Evolutionary conservation across 2,888 invertebrate genomes (phyloP).

Genomic region (Syritta pipiens): DNA sequence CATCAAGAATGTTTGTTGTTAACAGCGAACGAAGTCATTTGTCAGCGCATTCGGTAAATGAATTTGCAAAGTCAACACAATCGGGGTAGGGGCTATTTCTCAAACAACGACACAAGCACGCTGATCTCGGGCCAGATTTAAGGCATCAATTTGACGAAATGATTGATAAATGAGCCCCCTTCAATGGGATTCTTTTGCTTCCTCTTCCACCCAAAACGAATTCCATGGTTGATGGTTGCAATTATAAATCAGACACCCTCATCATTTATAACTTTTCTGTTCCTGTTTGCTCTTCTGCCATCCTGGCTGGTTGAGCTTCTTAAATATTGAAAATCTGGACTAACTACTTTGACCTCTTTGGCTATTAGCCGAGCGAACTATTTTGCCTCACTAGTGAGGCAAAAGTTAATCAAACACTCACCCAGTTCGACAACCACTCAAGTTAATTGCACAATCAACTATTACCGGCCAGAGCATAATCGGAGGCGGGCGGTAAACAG

Average conservation of each 20-base stretch:
- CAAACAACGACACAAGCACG: slow-evolving; percentile 11
- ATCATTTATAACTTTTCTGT: too few species aligned
- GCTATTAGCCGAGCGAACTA: too few species aligned
- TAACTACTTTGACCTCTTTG: too few species aligned
- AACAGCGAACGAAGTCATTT: slow-evolving; percentile 14
- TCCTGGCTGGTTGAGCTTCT: too few species aligned
- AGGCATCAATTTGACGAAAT: slow-evolving; percentile 20
- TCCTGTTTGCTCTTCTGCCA: too few species aligned
- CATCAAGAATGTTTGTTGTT: not conserved
- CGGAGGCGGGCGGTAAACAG: not conserved
- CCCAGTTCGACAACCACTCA: slow-evolving; percentile 9
- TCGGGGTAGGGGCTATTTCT: not conserved
- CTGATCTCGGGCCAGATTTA: not conserved
- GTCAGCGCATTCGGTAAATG: not conserved
- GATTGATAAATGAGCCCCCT: slow-evolving; percentile 49
- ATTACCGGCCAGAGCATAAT: too few species aligned
- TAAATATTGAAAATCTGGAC: too few species aligned
- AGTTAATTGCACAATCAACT: slow-evolving; percentile 26
- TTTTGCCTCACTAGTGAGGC: too few species aligned
- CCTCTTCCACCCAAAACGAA: not conserved
- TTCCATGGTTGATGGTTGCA: too few species aligned
- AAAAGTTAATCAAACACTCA: slow-evolving; percentile 18
- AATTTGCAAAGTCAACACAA: slow-evolving; percentile 11
- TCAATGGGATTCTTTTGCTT: not conserved
- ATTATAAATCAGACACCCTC: too few species aligned